Percentiles rank a stretch among this genome's conserved stretches.
Conservation (phyloP, 2,797 vertebrate genomes). For the Periophthalmus magnuspinnatus region DNA sequence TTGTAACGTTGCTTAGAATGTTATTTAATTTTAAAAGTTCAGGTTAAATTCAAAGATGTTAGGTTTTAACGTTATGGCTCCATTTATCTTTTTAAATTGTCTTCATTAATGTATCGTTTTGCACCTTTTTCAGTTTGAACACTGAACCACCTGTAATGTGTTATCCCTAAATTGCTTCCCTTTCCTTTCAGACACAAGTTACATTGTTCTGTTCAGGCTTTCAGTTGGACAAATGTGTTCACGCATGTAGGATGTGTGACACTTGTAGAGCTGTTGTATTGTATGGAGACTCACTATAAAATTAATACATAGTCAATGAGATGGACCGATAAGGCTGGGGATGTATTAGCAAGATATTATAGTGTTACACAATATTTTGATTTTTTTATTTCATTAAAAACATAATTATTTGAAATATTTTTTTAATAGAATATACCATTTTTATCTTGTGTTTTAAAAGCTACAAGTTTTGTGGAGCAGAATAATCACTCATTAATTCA, state of each 20-base stretch:
- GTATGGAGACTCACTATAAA: conserved; percentile 7
- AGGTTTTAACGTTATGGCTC: not conserved
- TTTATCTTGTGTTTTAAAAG: too few relatives aligned
- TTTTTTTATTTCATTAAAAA: too few relatives aligned
- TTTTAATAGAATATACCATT: too few relatives aligned
- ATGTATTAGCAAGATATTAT: not conserved
- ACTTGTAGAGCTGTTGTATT: conserved; percentile 39
- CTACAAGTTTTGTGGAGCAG: not conserved
- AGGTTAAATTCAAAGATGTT: not conserved
- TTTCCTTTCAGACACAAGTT: conserved; percentile 50
- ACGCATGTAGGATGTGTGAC: conserved; percentile 47
- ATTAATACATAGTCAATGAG: not conserved
- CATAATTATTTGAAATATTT: too few relatives aligned
- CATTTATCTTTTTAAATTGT: not conserved
- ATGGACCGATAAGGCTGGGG: not conserved
- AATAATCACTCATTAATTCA: not conserved
- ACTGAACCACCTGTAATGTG: conserved; percentile 59
- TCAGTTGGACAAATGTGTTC: conserved; percentile 42
- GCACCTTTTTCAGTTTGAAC: conserved; percentile 30
- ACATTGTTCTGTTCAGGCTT: conserved; percentile 30
- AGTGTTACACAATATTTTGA: not conserved
- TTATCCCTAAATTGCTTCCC: conserved; percentile 47
- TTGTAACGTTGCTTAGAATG: not conserved
- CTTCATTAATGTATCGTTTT: not conserved
- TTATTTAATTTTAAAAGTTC: not conserved